Conservation (phyloP, 2,797 vertebrate species). For the Margarornis squamiger region DNA sequence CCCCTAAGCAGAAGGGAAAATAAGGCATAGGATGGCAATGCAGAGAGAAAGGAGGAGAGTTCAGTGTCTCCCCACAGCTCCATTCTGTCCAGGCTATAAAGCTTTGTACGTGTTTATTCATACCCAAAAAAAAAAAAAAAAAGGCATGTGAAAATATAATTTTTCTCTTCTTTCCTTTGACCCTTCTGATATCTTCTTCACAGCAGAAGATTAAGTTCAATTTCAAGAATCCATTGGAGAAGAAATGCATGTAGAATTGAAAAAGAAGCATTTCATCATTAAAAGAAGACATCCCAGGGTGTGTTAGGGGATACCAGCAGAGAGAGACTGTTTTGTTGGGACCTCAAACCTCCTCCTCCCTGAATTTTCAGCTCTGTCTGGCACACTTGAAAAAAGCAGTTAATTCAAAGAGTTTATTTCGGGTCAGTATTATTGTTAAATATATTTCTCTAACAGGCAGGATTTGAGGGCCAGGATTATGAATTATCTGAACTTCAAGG, state of each 20-base stretch:
- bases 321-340: conserved; percentile 41
- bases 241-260: conserved; percentile 58
- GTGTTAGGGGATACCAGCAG: conserved; percentile 28
- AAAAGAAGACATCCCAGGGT: conserved; percentile 32
- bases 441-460: conserved; percentile 4
- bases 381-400: conserved; percentile 14
- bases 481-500: conserved; percentile 71
- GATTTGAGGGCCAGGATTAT: not conserved
- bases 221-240: conserved; percentile 61
- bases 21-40: not conserved
- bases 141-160: conserved; percentile 6
- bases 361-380: conserved; percentile 25
- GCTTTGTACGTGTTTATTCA: not conserved
- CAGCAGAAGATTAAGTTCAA: conserved; percentile 68
- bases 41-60: not conserved
- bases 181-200: conserved; percentile 57
- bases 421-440: conserved; percentile 27
- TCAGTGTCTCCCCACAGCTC: conserved; percentile 1
- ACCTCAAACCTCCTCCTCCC: conserved; percentile 4
- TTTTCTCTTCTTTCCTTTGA: conserved; percentile 60
- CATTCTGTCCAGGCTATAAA: not conserved
- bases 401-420: conserved; percentile 56
- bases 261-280: conserved; percentile 63
- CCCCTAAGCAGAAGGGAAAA: conserved; percentile 37
- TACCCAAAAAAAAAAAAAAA: not conserved